A percentile compares a stretch with the other conserved stretches of the same genome.
phyloP scores from a whole-genome alignment of 2,113 vertebrate species.

The Gasterosteus nipponicus region DNA sequence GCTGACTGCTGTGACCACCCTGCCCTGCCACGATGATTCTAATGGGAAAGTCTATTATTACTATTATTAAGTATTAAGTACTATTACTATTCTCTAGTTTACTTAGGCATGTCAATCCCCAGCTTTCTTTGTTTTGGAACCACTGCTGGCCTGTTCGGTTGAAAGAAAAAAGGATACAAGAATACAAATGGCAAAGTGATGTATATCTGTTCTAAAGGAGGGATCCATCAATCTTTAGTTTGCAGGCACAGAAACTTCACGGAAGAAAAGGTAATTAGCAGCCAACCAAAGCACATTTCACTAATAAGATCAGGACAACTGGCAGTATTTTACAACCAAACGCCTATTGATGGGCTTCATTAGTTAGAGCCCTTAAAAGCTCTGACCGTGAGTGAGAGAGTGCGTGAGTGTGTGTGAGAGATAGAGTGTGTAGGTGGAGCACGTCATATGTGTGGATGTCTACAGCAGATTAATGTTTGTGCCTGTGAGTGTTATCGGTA shows the following conservation, averaged over 20 bases:
- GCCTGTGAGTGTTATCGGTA: slow-evolving; percentile 9
- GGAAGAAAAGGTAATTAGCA: slow-evolving; percentile 56
- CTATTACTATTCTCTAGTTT: no score
- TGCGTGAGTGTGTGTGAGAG: slow-evolving; percentile 2
- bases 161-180: slow-evolving; percentile 26
- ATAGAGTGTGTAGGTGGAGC: slow-evolving; percentile 14
- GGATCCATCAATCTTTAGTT: slow-evolving; percentile 57
- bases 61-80: no score
- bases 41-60: background rate
- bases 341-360: slow-evolving; percentile 71
- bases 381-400: slow-evolving; percentile 1
- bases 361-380: slow-evolving; percentile 65
- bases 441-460: slow-evolving; percentile 6
- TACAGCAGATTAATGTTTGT: slow-evolving; percentile 3
- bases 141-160: slow-evolving; percentile 7
- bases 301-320: slow-evolving; percentile 72
- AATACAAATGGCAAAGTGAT: slow-evolving; percentile 15
- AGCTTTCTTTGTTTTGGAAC: slow-evolving; percentile 17
- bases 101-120: background rate
- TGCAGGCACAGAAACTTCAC: slow-evolving; percentile 64
- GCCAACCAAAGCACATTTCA: slow-evolving; percentile 63
- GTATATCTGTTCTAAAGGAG: slow-evolving; percentile 18
- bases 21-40: background rate
- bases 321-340: slow-evolving; percentile 67
- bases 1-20: background rate